A percentile compares a stretch with the other conserved stretches of the same genome.
Evolutionary conservation across 2,797 vertebrate genomes (phyloP).

Genomic region (Hippoglossus hippoglossus): DNA sequence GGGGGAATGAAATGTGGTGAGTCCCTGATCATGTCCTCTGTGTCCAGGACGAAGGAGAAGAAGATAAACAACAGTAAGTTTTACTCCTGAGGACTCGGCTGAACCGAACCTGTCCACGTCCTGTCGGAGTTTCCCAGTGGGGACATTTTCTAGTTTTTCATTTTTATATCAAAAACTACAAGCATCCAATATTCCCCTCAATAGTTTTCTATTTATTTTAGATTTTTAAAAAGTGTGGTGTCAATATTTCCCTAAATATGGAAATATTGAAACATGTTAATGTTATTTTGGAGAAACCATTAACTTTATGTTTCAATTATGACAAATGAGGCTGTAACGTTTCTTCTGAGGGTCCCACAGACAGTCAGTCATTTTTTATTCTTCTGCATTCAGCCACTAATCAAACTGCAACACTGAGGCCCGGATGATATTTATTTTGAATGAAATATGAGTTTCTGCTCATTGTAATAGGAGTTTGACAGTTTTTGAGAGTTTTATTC

Average conservation of each 20-base stretch:
- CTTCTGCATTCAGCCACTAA: slow-evolving; percentile 7
- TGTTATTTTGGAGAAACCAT: neutral
- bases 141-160: neutral
- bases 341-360: neutral
- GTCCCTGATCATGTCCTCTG: neutral
- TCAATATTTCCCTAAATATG: neutral
- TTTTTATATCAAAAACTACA: slow-evolving; percentile 1
- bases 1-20: neutral
- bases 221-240: neutral
- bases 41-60: slow-evolving; percentile 89
- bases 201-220: slow-evolving; percentile 45
- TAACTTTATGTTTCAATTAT: too few relatives aligned
- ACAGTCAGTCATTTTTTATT: neutral
- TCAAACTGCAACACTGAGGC: slow-evolving; percentile 27
- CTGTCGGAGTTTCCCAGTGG: neutral
- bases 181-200: neutral
- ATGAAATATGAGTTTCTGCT: neutral
- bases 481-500: neutral
- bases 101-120: neutral
- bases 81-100: slow-evolving; percentile 86
- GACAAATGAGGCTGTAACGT: too few relatives aligned
- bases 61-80: slow-evolving; percentile 95
- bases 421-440: slow-evolving; percentile 54
- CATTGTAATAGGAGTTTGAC: neutral
- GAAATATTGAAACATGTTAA: too few relatives aligned